phyloP scores from a whole-genome alignment of 2,113 vertebrate species.

The Anhinga anhinga region DNA sequence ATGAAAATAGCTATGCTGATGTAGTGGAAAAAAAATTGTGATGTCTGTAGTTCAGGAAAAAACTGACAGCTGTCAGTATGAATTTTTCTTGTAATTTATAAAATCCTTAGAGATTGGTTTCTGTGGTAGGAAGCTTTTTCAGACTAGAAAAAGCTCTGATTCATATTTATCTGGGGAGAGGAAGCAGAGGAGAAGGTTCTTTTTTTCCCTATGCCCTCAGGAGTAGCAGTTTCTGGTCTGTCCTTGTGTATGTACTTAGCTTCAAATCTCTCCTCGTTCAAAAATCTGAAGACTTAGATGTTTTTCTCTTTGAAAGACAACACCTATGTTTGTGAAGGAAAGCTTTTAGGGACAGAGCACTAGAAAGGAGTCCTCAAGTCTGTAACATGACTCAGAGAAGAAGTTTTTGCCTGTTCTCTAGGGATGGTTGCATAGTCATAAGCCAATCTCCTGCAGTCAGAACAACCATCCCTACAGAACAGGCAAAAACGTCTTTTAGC shows the following conservation, averaged over 20 bases:
- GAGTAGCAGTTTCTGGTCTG: not conserved
- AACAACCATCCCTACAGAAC: not conserved
- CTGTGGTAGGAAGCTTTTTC: not conserved
- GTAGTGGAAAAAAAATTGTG: not conserved
- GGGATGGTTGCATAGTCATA: not conserved
- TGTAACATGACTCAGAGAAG: not conserved
- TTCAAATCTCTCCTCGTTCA: not conserved
- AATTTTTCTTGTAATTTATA: not conserved
- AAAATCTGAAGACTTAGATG: not conserved
- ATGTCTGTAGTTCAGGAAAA: not conserved
- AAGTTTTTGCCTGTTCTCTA: not conserved
- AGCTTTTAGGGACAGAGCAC: not conserved
- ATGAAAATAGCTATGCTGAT: not conserved
- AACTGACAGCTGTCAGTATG: not conserved
- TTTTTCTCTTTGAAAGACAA: not conserved
- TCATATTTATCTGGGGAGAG: not conserved
- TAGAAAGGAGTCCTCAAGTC: not conserved
- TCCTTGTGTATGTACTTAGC: not conserved
- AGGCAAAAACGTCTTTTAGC: not conserved
- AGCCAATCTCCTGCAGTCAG: not conserved
- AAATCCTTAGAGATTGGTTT: not conserved
- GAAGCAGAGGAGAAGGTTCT: not conserved
- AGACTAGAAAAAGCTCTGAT: not conserved
- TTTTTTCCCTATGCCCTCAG: not conserved
- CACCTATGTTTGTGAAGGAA: not conserved